Evolutionary conservation across 2,888 invertebrate genomes (phyloP).

Genomic region (Orchestes rusci): DNA sequence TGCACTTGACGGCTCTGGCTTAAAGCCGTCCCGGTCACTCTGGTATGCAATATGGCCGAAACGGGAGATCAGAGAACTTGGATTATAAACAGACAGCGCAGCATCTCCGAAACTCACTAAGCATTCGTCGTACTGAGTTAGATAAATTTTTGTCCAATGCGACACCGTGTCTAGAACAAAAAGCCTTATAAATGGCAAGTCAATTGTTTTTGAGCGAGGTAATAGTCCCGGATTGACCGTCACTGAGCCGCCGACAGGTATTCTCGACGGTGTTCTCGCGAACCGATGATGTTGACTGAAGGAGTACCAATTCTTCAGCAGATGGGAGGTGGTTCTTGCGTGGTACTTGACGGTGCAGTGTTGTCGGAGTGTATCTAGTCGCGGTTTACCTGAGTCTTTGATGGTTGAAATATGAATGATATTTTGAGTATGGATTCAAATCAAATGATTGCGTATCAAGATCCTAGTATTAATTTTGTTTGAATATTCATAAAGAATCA

Average conservation of each 20-base stretch:
- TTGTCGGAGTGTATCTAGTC: constrained; percentile 17
- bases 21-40: constrained; percentile 37
- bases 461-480: too few relatives aligned
- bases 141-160: too few relatives aligned
- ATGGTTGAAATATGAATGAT: too few relatives aligned
- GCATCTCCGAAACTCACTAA: constrained; percentile 4
- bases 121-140: too few relatives aligned
- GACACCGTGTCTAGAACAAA: too few relatives aligned
- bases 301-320: constrained; percentile 21
- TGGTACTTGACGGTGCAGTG: constrained; percentile 17
- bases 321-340: constrained; percentile 28
- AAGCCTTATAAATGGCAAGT: too few relatives aligned
- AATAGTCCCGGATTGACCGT: not conserved
- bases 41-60: constrained; percentile 48
- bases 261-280: constrained; percentile 16
- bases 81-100: constrained; percentile 8
- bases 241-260: too few relatives aligned
- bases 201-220: not conserved
- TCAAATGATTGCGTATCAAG: too few relatives aligned
- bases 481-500: too few relatives aligned
- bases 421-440: too few relatives aligned
- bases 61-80: constrained; percentile 33
- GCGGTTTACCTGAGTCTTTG: too few relatives aligned
- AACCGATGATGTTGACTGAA: constrained; percentile 27
- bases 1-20: constrained; percentile 28